Evolutionary conservation across 2,888 invertebrate genomes (phyloP), one percentile per base, ranked within the genome.

Genomic region (Andrena marginata): DNA sequence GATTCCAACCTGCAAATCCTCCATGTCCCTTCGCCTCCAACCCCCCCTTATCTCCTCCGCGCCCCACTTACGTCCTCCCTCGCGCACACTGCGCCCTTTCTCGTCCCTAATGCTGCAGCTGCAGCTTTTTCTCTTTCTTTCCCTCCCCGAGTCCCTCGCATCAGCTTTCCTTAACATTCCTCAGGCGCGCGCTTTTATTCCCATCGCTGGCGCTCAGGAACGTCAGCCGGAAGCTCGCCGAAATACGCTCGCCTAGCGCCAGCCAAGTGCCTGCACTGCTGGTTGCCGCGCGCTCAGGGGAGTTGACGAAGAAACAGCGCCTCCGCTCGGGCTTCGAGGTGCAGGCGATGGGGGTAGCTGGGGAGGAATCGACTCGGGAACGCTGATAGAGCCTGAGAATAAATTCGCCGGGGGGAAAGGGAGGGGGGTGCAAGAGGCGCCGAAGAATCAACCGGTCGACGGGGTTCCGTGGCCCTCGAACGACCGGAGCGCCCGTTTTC

Each of bases 401-500:
- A 77, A 75, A 80, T 68, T 68, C 68, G 42, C 59, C 56, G 1
- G 4, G 31, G 8, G 65, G 59, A 4, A 54, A 13, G 65, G n/a
- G 69, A 23, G 26, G 35, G 31, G 5, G 31, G 5, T 29, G 20
- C 42, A 64, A 59, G 63, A 3, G 5, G 62, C 26, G 10, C 7
- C 20, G 23, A 60, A 35, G 71, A 72, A 33, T 74, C 62, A 75
- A 31, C 23, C 20, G 48, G 54, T 48, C 71, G 70, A 76, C 62
- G 54, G 54, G 77, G 80, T 78, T 78, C 67, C 81, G 70, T 78
- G 67, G 76, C 72, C 68, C 78, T 79, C 71, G 84, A 86, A 84
- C 80, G 76, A 89, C 83, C 65, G 71, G 70, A 74, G 70, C 82
- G 80, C 70, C 76, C 67, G 83, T 82, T 87, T 89, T 87, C 89